Evolutionary conservation across 2,888 invertebrate genomes (phyloP).

Genomic region (Sisyra nigra): DNA sequence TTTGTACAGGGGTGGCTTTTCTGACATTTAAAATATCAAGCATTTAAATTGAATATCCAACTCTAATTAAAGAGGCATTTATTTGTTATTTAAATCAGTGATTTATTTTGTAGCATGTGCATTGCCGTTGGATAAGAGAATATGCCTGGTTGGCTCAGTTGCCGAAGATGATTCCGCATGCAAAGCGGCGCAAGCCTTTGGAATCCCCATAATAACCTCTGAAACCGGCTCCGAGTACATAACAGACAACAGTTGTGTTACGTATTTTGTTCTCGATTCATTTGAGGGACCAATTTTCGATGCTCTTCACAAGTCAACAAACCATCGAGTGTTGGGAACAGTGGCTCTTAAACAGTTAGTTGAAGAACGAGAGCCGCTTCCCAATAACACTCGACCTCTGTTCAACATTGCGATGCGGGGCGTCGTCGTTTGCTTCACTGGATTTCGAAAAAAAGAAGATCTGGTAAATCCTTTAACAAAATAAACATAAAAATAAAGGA

Average conservation of each 20-base stretch:
- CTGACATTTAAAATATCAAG: not conserved
- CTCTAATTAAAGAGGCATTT: too few relatives aligned
- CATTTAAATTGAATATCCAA: too few relatives aligned
- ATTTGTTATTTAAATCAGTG: too few relatives aligned
- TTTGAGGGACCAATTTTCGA: constrained; percentile 60
- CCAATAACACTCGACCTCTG: constrained; percentile 62
- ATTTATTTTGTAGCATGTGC: constrained; percentile 17
- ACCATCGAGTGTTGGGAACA: constrained; percentile 63
- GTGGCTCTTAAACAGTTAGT: constrained; percentile 64
- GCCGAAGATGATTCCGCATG: constrained; percentile 33
- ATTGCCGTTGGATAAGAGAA: constrained; percentile 34
- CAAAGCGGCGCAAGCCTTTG: constrained; percentile 42
- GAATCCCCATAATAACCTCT: constrained; percentile 43
- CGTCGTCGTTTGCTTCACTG: constrained; percentile 80
- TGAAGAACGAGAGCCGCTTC: constrained; percentile 50
- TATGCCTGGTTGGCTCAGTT: constrained; percentile 45
- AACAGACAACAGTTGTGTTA: constrained; percentile 39
- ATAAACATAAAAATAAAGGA: not conserved
- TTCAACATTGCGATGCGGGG: constrained; percentile 81
- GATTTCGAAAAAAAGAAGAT: constrained; percentile 78
- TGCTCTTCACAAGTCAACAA: constrained; percentile 42
- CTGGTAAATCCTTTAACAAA: constrained; percentile 43
- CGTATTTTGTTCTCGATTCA: constrained; percentile 54
- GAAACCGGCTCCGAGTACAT: constrained; percentile 42
- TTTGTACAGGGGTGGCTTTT: not conserved